Evolutionary conservation across 2,888 invertebrate genomes (phyloP), one percentile per base, ranked within the genome.

Genomic region (Hydrotaea cyrtoneurina): DNA sequence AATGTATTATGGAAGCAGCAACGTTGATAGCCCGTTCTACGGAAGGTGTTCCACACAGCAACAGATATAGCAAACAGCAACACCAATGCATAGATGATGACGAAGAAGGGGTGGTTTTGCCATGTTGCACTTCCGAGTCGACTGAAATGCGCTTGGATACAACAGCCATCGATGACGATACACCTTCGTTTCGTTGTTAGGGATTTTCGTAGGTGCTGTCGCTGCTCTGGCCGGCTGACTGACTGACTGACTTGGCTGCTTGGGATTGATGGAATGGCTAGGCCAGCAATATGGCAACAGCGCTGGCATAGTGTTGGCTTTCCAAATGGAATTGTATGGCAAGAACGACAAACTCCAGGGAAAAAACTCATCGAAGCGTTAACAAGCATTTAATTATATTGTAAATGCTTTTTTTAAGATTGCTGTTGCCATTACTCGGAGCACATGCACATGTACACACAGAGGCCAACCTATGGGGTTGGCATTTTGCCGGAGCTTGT

Each of bases 301-400:
- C 17, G 50, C 3, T 59, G 11, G 11, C 15, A n/a, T 36, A n/a
- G 15, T 36, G 17, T 36, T 31, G 26, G 62, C 26, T 36, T 62
- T 19, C n/a, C 36, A 77, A 66, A 59, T 31, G n/a, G 31, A 53
- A 66, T 46, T 55, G 53, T 15, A 66, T 5, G 73, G 15, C 46
- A 77, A 76, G 57, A 73, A 43, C 72, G 46, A 57, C 64, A 62
- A 50, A 69, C 53, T 75, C 76, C 83, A 83, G 78, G 83, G 80
- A 83, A 86, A 86, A 87, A 90, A 89, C 88, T 89, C 90, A 91
- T 90, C 90, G 89, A 91, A 91, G 89, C 90, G 90, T 91, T 91
- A 91, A 91, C 90, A 90, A 88, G 90, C 90, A 90, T 91, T 90
- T 91, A 91, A 91, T 90, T 91, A 91, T 82, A 79, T 77, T 84